Evolutionary conservation across 2,113 vertebrate genomes (phyloP).

Genomic region (Erpornis zantholeuca): DNA sequence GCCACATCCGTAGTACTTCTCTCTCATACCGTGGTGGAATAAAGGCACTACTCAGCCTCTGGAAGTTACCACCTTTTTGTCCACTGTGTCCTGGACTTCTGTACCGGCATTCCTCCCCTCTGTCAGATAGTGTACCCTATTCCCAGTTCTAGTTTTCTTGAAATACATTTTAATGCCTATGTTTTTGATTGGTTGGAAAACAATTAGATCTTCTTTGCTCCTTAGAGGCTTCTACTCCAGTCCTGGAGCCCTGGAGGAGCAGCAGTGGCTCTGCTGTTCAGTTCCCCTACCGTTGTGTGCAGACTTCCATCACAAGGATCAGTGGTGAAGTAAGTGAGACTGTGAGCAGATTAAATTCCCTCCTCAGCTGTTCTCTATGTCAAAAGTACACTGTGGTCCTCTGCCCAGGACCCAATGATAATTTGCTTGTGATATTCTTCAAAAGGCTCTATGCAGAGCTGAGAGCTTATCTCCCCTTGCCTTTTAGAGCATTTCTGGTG

Average conservation of each 20-base stretch:
- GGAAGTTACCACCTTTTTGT: not conserved
- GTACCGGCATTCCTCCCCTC: not conserved
- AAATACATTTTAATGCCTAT: not conserved
- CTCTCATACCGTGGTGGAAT: not conserved
- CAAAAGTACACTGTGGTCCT: not conserved
- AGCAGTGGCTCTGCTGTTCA: conserved; percentile 63
- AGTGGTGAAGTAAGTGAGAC: conserved; percentile 77
- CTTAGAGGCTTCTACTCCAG: conserved; percentile 73
- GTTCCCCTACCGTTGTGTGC: conserved; percentile 81
- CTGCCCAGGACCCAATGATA: not conserved
- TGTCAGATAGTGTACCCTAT: not conserved
- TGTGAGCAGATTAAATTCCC: not conserved
- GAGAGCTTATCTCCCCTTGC: not conserved
- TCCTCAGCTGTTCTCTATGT: not conserved
- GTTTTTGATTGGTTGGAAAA: not conserved
- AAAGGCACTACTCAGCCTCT: not conserved
- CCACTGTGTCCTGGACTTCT: not conserved
- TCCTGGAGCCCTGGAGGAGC: conserved; percentile 78
- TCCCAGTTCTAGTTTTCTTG: not conserved
- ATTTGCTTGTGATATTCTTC: not conserved
- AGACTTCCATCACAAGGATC: conserved; percentile 79
- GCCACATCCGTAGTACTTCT: not conserved
- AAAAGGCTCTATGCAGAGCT: not conserved
- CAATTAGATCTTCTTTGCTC: not conserved
- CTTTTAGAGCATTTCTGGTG: not conserved